Percentiles rank a stretch among this genome's conserved stretches.
These are phyloP conservation scores for Lepidothrix coronata DNA, from an alignment of 2,113 vertebrate species.

Conservation along the genomic window DNA sequence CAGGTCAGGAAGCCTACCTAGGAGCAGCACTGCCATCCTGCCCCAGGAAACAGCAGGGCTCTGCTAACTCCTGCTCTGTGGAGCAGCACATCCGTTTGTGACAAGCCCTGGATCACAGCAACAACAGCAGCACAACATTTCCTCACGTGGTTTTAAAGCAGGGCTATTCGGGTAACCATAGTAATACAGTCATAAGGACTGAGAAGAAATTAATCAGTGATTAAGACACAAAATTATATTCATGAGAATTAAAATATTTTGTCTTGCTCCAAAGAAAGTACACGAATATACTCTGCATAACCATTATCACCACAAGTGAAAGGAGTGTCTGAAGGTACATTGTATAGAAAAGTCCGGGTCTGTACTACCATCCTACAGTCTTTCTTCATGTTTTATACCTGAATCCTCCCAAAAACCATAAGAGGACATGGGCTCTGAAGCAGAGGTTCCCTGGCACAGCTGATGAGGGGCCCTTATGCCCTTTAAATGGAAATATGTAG, in stretches of 20 bases:
- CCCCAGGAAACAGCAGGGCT: background rate
- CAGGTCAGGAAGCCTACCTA: background rate
- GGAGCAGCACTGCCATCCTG: background rate
- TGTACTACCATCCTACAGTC: background rate
- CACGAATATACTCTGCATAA: background rate
- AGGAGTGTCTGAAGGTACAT: background rate
- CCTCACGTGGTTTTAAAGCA: background rate
- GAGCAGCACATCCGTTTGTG: background rate
- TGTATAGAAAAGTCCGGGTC: background rate
- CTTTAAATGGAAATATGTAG: background rate
- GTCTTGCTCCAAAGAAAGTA: background rate
- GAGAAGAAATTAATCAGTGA: background rate
- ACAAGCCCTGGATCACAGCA: background rate
- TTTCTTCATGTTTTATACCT: background rate
- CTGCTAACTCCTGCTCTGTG: background rate
- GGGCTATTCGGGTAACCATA: background rate
- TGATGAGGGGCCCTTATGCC: background rate
- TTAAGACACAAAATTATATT: background rate
- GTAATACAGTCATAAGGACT: background rate
- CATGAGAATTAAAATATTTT: background rate
- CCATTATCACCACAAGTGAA: background rate
- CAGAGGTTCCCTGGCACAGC: background rate
- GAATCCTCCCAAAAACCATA: rapidly evolving
- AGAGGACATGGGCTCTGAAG: background rate
- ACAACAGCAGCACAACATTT: background rate